Conservation (phyloP, 2,797 vertebrate species). For the Sparus aurata region DNA sequence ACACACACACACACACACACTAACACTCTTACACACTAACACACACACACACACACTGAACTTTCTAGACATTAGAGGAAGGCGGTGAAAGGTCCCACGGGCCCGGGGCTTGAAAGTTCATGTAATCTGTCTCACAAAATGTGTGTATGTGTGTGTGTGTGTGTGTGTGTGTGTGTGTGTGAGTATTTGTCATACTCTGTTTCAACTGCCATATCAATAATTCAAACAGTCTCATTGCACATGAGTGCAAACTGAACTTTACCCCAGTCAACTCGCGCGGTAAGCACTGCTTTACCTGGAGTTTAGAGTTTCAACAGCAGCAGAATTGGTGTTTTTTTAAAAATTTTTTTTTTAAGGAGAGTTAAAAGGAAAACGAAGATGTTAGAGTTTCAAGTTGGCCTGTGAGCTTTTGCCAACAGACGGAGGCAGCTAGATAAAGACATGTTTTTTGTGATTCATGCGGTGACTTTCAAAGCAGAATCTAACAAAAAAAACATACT, state of each 20-base stretch:
- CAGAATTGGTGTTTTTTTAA: neutral
- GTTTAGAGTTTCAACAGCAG: slow-evolving; percentile 7
- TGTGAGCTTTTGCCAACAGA: too few species aligned
- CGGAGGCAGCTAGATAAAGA: neutral
- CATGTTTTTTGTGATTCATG: slow-evolving; percentile 7
- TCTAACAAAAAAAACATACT: neutral
- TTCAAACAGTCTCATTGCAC: slow-evolving; percentile 61
- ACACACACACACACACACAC: slow-evolving; percentile 39
- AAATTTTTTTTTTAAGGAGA: neutral
- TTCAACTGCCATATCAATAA: slow-evolving; percentile 67
- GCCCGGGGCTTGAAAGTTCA: slow-evolving; percentile 73
- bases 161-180: slow-evolving; percentile 9
- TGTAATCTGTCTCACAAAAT: slow-evolving; percentile 64
- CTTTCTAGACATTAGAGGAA: slow-evolving; percentile 68
- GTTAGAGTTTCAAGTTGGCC: neutral
- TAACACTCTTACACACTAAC: slow-evolving; percentile 38
- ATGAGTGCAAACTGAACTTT: slow-evolving; percentile 38
- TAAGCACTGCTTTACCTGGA: slow-evolving; percentile 17
- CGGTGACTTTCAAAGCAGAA: neutral
- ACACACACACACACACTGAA: slow-evolving; percentile 40
- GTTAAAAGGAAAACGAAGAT: neutral
- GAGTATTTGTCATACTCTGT: slow-evolving; percentile 44
- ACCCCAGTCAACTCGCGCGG: slow-evolving; percentile 14
- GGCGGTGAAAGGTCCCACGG: slow-evolving; percentile 73
- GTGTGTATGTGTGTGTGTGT: slow-evolving; percentile 29